Conservation (phyloP, 2,113 vertebrate species). For the Myodes glareolus region DNA sequence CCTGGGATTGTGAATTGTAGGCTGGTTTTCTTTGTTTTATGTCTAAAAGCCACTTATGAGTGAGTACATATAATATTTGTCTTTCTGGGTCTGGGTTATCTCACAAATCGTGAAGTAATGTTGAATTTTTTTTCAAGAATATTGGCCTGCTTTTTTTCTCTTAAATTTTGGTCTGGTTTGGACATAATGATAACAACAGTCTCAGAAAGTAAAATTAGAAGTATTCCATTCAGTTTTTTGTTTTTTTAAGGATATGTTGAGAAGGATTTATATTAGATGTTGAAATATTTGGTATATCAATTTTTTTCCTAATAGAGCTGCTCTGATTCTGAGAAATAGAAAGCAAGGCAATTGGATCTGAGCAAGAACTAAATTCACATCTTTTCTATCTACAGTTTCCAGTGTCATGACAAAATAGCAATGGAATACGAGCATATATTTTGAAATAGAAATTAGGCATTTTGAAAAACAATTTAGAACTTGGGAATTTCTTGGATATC, state of each 20-base stretch:
- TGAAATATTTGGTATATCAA: background rate
- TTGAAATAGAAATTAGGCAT: background rate
- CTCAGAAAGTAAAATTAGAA: background rate
- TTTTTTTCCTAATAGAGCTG: background rate
- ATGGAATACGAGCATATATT: background rate
- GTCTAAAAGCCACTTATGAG: too few species aligned
- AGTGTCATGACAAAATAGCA: background rate
- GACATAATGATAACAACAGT: background rate
- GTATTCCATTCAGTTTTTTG: background rate
- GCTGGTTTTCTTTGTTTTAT: too few species aligned
- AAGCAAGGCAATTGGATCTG: background rate
- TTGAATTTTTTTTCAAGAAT: background rate
- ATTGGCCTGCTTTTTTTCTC: background rate
- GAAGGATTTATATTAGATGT: background rate
- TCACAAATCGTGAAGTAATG: background rate
- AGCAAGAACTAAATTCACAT: background rate
- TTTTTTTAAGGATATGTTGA: background rate
- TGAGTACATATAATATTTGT: too few species aligned
- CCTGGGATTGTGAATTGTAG: too few species aligned
- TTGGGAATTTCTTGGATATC: constrained; percentile 3
- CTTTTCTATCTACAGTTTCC: background rate
- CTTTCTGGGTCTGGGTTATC: too few species aligned
- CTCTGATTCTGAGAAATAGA: background rate
- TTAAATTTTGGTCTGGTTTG: background rate
- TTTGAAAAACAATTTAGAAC: background rate